Percentiles rank a stretch among this genome's conserved stretches.
Conservation (phyloP, 2,113 vertebrate species). For the Ammodramus savannarum region DNA sequence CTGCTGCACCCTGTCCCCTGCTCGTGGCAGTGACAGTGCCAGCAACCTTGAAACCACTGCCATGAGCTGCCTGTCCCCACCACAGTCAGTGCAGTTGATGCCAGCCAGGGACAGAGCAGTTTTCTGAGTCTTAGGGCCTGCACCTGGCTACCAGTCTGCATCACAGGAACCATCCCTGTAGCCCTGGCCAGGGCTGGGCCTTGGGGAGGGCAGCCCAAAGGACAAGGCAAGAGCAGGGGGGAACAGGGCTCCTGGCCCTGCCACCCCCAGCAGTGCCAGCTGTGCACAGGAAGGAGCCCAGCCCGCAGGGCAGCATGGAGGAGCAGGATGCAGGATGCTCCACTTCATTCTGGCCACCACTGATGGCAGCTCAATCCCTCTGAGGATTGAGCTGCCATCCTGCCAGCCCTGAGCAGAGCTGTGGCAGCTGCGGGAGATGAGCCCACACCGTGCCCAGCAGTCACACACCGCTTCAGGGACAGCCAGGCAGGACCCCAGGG, state of each 20-base stretch:
- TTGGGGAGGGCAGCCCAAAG: background rate
- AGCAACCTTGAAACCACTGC: background rate
- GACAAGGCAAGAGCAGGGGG: background rate
- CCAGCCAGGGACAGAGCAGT: background rate
- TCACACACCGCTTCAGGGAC: background rate
- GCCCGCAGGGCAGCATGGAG: background rate
- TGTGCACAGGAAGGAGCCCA: background rate
- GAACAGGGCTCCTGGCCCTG: background rate
- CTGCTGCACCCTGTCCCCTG: background rate
- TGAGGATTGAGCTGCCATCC: no score
- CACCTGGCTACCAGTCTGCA: background rate
- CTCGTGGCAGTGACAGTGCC: background rate
- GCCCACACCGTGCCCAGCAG: accelerated
- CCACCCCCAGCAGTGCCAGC: background rate
- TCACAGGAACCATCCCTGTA: background rate
- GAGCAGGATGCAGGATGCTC: background rate
- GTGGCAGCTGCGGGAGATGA: background rate
- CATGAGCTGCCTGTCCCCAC: accelerated
- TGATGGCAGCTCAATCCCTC: background rate
- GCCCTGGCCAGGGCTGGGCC: accelerated
- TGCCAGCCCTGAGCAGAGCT: background rate
- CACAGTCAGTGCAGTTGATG: accelerated
- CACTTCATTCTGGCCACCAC: background rate
- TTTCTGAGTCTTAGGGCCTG: background rate
- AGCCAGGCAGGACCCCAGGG: background rate